phyloP scores from a whole-genome alignment of 2,797 vertebrate species.

The Neoniphon sammara region DNA sequence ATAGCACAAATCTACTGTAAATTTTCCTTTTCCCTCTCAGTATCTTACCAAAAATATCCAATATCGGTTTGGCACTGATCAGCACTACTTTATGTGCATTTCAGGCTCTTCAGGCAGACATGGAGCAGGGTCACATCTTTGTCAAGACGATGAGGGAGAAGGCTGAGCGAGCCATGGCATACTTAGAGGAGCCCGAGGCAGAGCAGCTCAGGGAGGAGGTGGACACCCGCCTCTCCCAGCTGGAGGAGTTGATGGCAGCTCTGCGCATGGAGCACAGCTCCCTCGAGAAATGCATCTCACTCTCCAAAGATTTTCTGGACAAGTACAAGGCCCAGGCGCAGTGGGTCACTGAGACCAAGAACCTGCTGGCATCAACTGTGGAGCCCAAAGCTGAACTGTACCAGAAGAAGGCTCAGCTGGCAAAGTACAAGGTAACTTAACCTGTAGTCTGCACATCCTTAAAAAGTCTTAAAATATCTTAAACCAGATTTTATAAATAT shows the following conservation, averaged over 20 bases:
- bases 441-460: too few relatives aligned
- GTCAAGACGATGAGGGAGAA: slow-evolving; percentile 92
- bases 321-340: slow-evolving; percentile 89
- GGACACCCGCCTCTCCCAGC: slow-evolving; percentile 75
- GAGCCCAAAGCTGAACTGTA: slow-evolving; percentile 96
- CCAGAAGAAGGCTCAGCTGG: slow-evolving; percentile 96
- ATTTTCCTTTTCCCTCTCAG: not conserved
- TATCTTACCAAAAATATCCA: not conserved
- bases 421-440: slow-evolving; percentile 93
- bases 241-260: slow-evolving; percentile 85
- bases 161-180: slow-evolving; percentile 85
- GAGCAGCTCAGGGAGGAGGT: slow-evolving; percentile 85
- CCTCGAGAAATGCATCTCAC: slow-evolving; percentile 89
- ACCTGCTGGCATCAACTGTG: slow-evolving; percentile 81
- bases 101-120: slow-evolving; percentile 86
- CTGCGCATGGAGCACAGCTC: slow-evolving; percentile 88
- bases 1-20: not conserved
- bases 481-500: too few relatives aligned
- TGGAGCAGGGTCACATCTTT: slow-evolving; percentile 91
- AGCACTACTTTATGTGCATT: slow-evolving; percentile 14
- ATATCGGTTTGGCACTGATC: not conserved
- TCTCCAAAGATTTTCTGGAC: slow-evolving; percentile 94
- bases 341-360: slow-evolving; percentile 89
- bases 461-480: too few relatives aligned
- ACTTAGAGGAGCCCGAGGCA: slow-evolving; percentile 85